These are phyloP conservation scores for Nemotelus nigrinus DNA, from an alignment of 2,888 invertebrate species.

Conservation along the genomic window DNA sequence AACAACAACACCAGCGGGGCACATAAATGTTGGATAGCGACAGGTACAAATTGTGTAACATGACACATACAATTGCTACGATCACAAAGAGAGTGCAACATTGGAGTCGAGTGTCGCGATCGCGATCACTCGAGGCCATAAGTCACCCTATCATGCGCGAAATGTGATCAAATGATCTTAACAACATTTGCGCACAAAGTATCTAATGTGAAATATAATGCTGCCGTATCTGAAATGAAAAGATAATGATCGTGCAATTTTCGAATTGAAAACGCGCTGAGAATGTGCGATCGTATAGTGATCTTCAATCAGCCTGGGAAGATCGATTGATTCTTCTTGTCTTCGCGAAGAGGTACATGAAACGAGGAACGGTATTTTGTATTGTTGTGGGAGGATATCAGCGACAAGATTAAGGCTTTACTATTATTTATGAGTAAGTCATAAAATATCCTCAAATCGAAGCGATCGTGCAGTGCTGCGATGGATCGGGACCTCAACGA, in stretches of 20 bases:
- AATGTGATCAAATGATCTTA: conserved; percentile 21
- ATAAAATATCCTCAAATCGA: not conserved
- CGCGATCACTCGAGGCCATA: not conserved
- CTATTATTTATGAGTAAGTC: conserved; percentile 12
- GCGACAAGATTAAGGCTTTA: not conserved
- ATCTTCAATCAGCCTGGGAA: conserved; percentile 6
- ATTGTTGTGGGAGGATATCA: not conserved
- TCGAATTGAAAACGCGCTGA: not conserved
- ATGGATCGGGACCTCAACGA: too few species aligned
- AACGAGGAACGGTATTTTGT: not conserved
- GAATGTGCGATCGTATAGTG: not conserved
- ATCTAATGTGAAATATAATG: conserved; percentile 29
- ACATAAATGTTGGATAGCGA: conserved; percentile 34
- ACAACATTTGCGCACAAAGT: not conserved
- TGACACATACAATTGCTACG: conserved; percentile 36
- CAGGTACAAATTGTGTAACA: conserved; percentile 48
- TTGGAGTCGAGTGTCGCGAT: not conserved
- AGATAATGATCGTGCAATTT: conserved; percentile 35
- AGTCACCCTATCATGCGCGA: not conserved
- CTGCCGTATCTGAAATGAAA: conserved; percentile 19
- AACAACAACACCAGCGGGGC: not conserved
- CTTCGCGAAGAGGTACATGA: not conserved
- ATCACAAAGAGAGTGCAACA: not conserved
- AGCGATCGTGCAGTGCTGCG: not conserved
- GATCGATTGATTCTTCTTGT: conserved; percentile 11